Evolutionary conservation across 1,140 invertebrate genomes (phyloP), one percentile per base, ranked within the genome.

Genomic region (Rhopalosiphum maidis): DNA sequence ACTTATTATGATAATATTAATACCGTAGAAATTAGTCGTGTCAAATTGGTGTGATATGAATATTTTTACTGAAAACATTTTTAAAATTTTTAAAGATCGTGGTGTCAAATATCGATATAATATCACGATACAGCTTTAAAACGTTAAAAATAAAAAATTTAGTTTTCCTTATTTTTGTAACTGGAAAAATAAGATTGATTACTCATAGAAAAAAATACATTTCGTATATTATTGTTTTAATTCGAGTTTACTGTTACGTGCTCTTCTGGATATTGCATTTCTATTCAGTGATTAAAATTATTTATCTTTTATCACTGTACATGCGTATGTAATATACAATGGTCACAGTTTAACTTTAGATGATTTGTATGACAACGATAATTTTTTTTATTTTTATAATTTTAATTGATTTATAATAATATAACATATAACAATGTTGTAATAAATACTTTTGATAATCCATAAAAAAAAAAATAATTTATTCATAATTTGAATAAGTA

Each of bases 241-340:
- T 89, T 89, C 8, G 0, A 55, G 35, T 41, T 55, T 55, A 37
- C 51, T 37, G 35, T 37, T 41, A 89, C 51, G 88, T 89, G 88
- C 35, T 89, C 15, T 55, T 41, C 1, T 37, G 11, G 51, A 41
- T 55, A 89, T 30, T 89, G 55, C 51, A 55, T 23, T 89, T 89
- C 35, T 1, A 89, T 83, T 1, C 35, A 41, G 25, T 25, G 35
- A 89, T 55, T 18, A 89, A 25, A 55, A 89, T 54, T 23, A 54
- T 54, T 23, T 51, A 54, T 89, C 30, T 89, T 89, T 55, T 89
- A 89, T 89, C 46, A 48, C n/a, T 89, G n/a, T 85, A 82, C 60
- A 68, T 30, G 60, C 3, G 7, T 22, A 41, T 23, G 37, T 11
- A 11, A 35, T n/a, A 48, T 46, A 48, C 46, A 48, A 46, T 22